Evolutionary conservation across 2,888 invertebrate species (phyloP), one percentile per base, ranked within the genome.

Genomic region (Leistus spinibarbis): DNA sequence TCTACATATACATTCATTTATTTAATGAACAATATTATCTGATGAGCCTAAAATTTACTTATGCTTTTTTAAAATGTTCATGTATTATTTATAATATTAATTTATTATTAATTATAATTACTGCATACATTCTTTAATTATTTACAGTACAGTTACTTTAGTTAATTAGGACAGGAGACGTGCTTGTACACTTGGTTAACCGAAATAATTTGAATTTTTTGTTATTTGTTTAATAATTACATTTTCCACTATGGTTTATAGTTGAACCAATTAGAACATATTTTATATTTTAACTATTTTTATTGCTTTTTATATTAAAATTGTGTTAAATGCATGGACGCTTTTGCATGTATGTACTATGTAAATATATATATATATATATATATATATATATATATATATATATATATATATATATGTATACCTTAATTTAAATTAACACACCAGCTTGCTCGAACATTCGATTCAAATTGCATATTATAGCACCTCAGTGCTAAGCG

Each of bases 111-210:
- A 60, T 10, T 17, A 60, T 60, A 20, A 60, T 60, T 22, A 57
- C 57, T 57, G 22, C 22, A 16, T 23, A 10, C 22, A n/a, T n/a
- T 64, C 3, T 64, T 66, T 66, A 66, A 57, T 72, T 72, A 57
- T 72, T 72, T 72, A 72, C 57, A 66, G 40, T 57, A 56, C 65
- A 72, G 57, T 65, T 72, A 72, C 72, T 72, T 57, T 17, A 66
- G 27, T 66, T 71, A 71, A 71, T 71, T 71, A 71, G 19, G 20
- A 60, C 22, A 19, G 17, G 60, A 60, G 16, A 57, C 57, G 60
- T 60, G 17, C 7, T 16, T 19, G 57, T 19, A 57, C 22, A 22
- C 60, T 60, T 60, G 20, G 60, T 19, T 60, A 60, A 1, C 22
- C 20, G 19, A 60, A 3, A 60, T 60, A 60, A 60, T 60, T 60